These are phyloP conservation scores for Diorhabda carinulata DNA, from an alignment of 1,140 invertebrate species.

Conservation along the genomic window DNA sequence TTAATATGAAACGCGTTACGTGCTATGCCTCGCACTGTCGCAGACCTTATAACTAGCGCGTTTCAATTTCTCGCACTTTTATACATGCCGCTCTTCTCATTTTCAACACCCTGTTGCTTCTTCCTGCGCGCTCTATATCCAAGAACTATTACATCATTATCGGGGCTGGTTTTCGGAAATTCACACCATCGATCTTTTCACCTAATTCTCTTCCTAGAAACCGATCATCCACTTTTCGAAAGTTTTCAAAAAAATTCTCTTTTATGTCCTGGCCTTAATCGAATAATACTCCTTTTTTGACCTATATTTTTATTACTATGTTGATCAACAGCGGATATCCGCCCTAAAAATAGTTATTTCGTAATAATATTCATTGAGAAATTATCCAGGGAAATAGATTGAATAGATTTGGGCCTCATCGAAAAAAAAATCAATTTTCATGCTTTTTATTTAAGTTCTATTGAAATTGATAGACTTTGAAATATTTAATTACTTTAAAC, in stretches of 20 bases:
- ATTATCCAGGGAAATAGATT: too few relatives aligned
- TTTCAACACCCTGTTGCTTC: not conserved
- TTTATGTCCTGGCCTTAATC: too few relatives aligned
- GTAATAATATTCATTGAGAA: too few relatives aligned
- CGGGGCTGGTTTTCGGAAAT: not conserved
- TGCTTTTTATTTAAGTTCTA: too few relatives aligned
- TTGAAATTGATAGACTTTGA: too few relatives aligned
- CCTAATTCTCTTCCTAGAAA: not conserved
- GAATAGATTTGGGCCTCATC: too few relatives aligned
- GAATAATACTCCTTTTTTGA: too few relatives aligned
- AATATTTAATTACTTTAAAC: too few relatives aligned
- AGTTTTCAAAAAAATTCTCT: not conserved
- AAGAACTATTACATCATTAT: not conserved
- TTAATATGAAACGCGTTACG: not conserved
- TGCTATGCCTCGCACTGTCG: not conserved
- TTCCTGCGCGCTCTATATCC: not conserved
- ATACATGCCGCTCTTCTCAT: slow-evolving; percentile 5
- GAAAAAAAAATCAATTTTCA: too few relatives aligned
- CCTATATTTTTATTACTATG: too few relatives aligned
- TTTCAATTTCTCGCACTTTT: slow-evolving; percentile 11
- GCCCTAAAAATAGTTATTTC: too few relatives aligned
- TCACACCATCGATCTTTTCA: not conserved
- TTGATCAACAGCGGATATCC: too few relatives aligned
- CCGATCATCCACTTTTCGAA: not conserved
- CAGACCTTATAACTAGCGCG: slow-evolving; percentile 7